Conservation (phyloP, 1,140 invertebrate genomes). For the Andrena cerasifolii region DNA sequence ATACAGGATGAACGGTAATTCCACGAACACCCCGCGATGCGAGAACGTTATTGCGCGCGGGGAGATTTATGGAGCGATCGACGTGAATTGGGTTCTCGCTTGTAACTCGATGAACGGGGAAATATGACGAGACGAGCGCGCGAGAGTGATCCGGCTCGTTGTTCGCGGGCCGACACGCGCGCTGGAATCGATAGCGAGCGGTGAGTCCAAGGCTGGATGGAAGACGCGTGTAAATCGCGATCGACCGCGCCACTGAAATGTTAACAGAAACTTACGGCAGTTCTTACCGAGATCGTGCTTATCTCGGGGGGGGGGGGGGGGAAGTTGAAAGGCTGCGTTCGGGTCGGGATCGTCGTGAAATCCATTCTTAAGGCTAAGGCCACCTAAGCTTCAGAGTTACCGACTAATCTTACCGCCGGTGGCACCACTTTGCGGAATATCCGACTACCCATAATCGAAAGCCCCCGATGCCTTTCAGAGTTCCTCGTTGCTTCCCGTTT, state of each 20-base stretch:
- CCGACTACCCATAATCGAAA: constrained; percentile 33
- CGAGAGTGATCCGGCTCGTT: neutral
- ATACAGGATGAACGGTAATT: constrained; percentile 4
- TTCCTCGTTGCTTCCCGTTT: neutral
- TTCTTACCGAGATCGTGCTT: constrained; percentile 3
- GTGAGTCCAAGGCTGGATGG: neutral
- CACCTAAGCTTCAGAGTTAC: constrained; percentile 55
- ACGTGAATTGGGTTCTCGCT: constrained; percentile 10
- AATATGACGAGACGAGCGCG: neutral
- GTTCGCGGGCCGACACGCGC: constrained; percentile 7
- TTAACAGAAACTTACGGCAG: constrained; percentile 12
- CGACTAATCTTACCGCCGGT: constrained; percentile 38
- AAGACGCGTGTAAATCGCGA: neutral
- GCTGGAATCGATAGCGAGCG: too few species aligned
- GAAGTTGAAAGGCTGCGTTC: constrained; percentile 42
- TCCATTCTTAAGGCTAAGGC: constrained; percentile 47
- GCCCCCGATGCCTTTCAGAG: neutral
- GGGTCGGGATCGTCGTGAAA: constrained; percentile 55
- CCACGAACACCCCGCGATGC: neutral
- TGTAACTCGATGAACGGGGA: neutral
- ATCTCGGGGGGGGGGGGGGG: neutral
- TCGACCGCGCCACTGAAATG: constrained; percentile 5
- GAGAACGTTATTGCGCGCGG: constrained; percentile 1
- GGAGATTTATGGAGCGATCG: constrained; percentile 1
- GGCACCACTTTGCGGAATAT: constrained; percentile 33